These are phyloP conservation scores for Paragorgia papillata DNA, from an alignment of 92 coral and sea anemone genomes.

Conservation along the genomic window DNA sequence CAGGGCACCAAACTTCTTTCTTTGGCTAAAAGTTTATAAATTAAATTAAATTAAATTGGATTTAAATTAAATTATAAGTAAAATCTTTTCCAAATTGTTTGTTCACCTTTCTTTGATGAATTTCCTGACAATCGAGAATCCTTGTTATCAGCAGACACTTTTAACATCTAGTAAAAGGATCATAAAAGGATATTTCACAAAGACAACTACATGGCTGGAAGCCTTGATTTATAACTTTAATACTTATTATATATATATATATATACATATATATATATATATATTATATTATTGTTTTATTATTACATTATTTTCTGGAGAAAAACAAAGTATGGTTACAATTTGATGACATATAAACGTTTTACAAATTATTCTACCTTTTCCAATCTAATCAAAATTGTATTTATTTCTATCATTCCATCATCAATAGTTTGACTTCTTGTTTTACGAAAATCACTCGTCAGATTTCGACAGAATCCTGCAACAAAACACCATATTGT, in stretches of 20 bases:
- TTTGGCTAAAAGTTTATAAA: constrained; percentile 60
- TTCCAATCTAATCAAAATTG: constrained; percentile 81
- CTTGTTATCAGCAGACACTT: constrained; percentile 67
- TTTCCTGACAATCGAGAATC: constrained; percentile 70
- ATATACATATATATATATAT: constrained; percentile 18
- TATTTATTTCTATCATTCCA: constrained; percentile 90
- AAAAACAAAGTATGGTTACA: too few relatives aligned
- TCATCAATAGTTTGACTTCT: constrained; percentile 91
- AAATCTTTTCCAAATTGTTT: too few relatives aligned
- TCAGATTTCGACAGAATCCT: constrained; percentile 76
- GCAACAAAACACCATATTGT: not conserved
- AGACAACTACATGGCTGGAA: not conserved
- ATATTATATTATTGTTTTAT: too few relatives aligned
- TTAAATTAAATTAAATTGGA: not conserved
- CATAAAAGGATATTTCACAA: not conserved
- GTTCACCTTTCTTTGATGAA: constrained; percentile 78
- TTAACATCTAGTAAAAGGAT: constrained; percentile 64
- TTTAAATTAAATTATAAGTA: too few relatives aligned
- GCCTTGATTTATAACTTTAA: not conserved
- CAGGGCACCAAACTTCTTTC: constrained; percentile 97
- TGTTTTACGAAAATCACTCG: constrained; percentile 73
- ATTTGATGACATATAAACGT: too few relatives aligned
- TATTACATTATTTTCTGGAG: too few relatives aligned
- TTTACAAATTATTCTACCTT: too few relatives aligned
- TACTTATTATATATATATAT: not conserved